Conservation (phyloP, 2,113 vertebrate species). For the Hypanus sabinus region DNA sequence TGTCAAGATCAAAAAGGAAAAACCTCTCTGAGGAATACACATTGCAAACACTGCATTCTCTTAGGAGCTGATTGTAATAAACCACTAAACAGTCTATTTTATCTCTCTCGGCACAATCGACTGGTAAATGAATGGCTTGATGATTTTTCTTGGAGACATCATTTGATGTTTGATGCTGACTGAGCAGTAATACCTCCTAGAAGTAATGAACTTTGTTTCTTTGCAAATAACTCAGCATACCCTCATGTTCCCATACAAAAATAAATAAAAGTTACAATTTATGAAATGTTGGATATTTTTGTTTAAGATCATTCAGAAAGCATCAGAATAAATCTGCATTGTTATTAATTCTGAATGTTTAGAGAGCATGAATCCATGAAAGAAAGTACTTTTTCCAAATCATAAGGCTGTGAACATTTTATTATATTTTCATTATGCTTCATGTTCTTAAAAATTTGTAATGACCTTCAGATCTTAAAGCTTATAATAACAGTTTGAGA, state of each 20-base stretch:
- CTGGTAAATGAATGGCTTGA: constrained; percentile 27
- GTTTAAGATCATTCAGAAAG: background rate
- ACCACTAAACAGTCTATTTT: constrained; percentile 33
- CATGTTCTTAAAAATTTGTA: background rate
- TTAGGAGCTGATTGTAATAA: constrained; percentile 9
- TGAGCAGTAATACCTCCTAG: background rate
- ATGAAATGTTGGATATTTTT: background rate
- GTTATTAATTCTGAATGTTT: background rate
- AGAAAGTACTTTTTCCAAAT: background rate
- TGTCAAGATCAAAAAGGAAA: constrained; percentile 26
- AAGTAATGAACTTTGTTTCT: constrained; percentile 22
- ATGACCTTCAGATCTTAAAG: background rate
- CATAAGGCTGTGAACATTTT: background rate
- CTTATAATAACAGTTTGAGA: background rate
- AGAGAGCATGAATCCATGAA: background rate
- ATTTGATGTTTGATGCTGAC: background rate
- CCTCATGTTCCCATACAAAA: background rate
- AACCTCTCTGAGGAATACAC: constrained; percentile 19
- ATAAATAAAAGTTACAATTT: background rate
- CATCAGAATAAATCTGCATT: background rate
- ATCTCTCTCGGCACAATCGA: constrained; percentile 3
- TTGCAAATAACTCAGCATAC: background rate
- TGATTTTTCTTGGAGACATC: background rate
- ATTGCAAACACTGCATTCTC: constrained; percentile 37
- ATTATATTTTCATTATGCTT: background rate